A percentile compares a stretch with the other conserved stretches of the same genome.
These are phyloP conservation scores for Tarsius wallacei DNA, from an alignment of 2,797 vertebrate species.

Conservation along the genomic window DNA sequence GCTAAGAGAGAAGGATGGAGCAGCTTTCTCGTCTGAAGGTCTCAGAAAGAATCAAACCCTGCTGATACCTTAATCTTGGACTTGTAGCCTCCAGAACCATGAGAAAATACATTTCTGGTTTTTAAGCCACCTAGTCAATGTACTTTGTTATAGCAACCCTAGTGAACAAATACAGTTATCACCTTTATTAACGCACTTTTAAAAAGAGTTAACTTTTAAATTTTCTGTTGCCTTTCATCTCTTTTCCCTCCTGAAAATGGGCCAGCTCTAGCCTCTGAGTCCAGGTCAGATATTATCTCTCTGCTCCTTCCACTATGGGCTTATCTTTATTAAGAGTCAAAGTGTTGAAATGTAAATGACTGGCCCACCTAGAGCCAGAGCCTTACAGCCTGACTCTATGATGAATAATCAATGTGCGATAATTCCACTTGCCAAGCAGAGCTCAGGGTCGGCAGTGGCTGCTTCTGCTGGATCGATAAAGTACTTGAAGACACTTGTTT, in stretches of 20 bases:
- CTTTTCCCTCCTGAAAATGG: neutral
- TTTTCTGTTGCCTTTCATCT: neutral
- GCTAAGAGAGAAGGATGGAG: rapidly evolving
- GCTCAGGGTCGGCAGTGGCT: neutral
- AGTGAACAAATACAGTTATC: no score
- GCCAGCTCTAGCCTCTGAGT: neutral
- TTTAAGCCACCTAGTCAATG: neutral
- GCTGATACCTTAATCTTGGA: neutral
- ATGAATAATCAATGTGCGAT: constrained; percentile 67
- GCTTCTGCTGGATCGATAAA: constrained; percentile 47
- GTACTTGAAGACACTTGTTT: constrained; percentile 67
- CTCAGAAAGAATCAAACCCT: neutral
- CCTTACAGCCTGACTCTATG: neutral
- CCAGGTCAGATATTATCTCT: neutral
- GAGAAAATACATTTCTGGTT: neutral
- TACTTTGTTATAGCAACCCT: neutral
- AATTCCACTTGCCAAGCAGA: constrained; percentile 35
- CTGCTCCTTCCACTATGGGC: neutral
- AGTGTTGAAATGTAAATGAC: constrained; percentile 7
- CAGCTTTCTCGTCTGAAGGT: neutral
- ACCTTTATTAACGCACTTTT: neutral
- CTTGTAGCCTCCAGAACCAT: neutral
- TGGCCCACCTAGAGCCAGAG: neutral
- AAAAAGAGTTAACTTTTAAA: neutral
- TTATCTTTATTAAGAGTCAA: constrained; percentile 21